These are phyloP conservation scores for Matsumurasca onukii DNA, from an alignment of 1,140 invertebrate genomes.

Conservation along the genomic window DNA sequence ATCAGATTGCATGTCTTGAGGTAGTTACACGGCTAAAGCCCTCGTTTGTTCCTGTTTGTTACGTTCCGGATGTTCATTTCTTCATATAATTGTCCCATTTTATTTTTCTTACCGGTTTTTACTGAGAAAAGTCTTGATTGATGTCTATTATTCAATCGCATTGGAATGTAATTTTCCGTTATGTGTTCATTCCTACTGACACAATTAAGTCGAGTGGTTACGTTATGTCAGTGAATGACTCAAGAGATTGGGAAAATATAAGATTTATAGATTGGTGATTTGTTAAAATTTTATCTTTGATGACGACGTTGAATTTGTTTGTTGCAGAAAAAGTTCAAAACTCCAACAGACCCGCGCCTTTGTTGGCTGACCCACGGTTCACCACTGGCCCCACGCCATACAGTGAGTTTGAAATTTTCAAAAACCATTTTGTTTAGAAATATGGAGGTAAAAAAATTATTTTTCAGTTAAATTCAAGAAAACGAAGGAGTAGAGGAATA, in stretches of 20 bases:
- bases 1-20: neutral
- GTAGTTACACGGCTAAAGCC: neutral
- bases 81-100: no score
- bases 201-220: no score
- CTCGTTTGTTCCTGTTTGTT: neutral
- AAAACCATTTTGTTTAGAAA: neutral
- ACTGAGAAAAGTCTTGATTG: no score
- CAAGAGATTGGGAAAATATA: no score
- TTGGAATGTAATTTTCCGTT: no score
- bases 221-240: no score
- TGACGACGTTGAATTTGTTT: neutral
- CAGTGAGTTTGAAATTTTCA: slow-evolving; percentile 52
- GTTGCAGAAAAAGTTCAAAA: neutral
- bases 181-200: no score
- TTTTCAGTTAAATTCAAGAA: neutral
- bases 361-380: slow-evolving; percentile 83
- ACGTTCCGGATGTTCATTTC: no score
- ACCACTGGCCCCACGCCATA: slow-evolving; percentile 81
- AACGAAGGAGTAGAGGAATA: no score
- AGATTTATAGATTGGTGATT: no score
- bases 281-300: neutral
- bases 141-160: no score
- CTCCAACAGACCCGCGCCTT: slow-evolving; percentile 63
- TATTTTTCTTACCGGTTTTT: no score
- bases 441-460: neutral